Evolutionary conservation across 2,113 vertebrate genomes (phyloP), one percentile per base, ranked within the genome.

Genomic region (Taxidea taxus): DNA sequence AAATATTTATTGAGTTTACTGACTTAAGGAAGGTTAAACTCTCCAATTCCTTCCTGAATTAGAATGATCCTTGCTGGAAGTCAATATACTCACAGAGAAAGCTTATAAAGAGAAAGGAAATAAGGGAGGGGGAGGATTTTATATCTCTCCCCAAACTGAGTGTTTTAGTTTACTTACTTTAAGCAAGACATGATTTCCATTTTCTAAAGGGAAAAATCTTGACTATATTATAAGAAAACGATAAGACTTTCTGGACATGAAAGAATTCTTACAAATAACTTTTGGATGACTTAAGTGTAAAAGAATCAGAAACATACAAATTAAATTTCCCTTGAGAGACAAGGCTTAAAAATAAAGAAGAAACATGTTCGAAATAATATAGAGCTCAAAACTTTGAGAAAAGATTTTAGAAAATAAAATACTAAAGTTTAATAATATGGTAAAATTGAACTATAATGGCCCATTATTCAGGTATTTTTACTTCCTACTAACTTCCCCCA

Each of bases 231-330:
- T 92, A 91, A 93, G 68, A 82, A 97, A 97, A 85, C 0, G 51
- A 93, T 96, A 95, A 97, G 25, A 11, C 18, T 90, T 96, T 91
- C 39, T 66, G n/a, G 31, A 97, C 90, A 90, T 96, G 87, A 97
- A 97, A 98, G 83, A 87, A 64, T 72, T 92, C 44, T 87, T 95
- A 51, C 54, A 91, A 94, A 96, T 91, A 89, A 29, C 47, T 89
- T 93, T 84, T 87, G 47, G 39, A 70, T 93, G 49, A 95, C 49
- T 74, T 96, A 88, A 94, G 29, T 83, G 77, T 82, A 87, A 87
- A 97, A 87, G 66, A 95, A 97, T 92, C 49, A 88, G 47, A 96
- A 89, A 90, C 77, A 95, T 93, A 97, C 23, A 97, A 95, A 89
- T 97, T 86, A 97, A 87, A 1, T 83, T 94, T 95, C 42, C 56